Conservation (phyloP, 2,888 invertebrate species). For the Arrhopalites spinosus region DNA sequence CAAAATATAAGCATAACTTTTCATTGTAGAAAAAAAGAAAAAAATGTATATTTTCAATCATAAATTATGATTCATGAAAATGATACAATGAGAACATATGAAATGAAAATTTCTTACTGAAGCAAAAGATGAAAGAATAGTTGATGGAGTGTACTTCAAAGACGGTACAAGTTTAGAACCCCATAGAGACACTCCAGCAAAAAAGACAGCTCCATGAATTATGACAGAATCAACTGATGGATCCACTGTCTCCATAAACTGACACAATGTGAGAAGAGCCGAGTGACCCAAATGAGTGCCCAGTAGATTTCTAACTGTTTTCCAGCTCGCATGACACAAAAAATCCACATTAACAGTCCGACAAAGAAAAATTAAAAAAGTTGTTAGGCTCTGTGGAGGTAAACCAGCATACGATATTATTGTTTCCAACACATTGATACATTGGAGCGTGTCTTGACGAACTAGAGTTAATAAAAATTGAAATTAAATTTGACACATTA, state of each 20-base stretch:
- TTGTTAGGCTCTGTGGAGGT: conserved; percentile 77
- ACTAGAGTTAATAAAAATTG: too few species aligned
- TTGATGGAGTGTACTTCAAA: conserved; percentile 77
- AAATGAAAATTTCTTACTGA: conserved; percentile 64
- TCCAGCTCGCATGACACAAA: conserved; percentile 83
- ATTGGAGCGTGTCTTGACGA: conserved; percentile 71
- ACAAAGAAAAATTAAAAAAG: conserved; percentile 83
- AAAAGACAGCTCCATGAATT: conserved; percentile 78
- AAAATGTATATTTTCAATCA: too few species aligned
- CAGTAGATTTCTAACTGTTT: conserved; percentile 87
- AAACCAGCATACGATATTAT: conserved; percentile 88
- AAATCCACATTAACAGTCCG: conserved; percentile 80
- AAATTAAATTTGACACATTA: too few species aligned
- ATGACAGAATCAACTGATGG: conserved; percentile 58
- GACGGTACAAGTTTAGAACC: conserved; percentile 74
- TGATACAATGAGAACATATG: too few species aligned
- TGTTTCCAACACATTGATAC: conserved; percentile 82
- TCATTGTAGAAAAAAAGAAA: too few species aligned
- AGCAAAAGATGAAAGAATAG: conserved; percentile 80
- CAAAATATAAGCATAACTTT: too few species aligned
- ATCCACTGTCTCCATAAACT: conserved; percentile 70
- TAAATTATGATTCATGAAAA: too few species aligned
- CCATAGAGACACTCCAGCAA: conserved; percentile 89
- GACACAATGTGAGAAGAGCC: conserved; percentile 81
- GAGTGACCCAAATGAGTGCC: conserved; percentile 92